phyloP scores from a whole-genome alignment of 2,113 vertebrate genomes.

The Poecilia latipinna region DNA sequence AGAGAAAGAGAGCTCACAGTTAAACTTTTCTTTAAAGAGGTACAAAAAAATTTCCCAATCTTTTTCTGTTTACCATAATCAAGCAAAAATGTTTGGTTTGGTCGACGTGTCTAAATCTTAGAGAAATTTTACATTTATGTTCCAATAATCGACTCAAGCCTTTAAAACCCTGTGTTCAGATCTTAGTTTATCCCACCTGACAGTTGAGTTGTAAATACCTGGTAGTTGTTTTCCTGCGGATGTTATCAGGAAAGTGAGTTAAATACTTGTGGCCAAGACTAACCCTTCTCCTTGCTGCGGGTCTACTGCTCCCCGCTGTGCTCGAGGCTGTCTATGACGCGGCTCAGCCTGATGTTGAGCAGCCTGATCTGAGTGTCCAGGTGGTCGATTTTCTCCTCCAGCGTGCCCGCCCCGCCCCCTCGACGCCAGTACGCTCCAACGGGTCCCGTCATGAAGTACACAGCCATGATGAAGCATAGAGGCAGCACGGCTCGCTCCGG shows the following conservation, averaged over 20 bases:
- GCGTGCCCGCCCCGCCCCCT: constrained; percentile 76
- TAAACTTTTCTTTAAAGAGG: constrained; percentile 16
- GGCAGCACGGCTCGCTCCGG: constrained; percentile 89
- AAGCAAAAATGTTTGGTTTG: constrained; percentile 27
- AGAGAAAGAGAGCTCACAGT: constrained; percentile 16
- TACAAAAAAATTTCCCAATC: constrained; percentile 9
- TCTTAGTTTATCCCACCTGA: constrained; percentile 25
- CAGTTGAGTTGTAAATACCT: constrained; percentile 42
- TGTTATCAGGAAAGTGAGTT: constrained; percentile 37
- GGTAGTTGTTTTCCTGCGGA: constrained; percentile 46
- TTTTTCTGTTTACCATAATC: constrained; percentile 8
- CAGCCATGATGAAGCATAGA: constrained; percentile 90
- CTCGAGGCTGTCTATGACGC: constrained; percentile 92
- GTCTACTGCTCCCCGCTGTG: constrained; percentile 83
- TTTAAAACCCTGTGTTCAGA: constrained; percentile 49
- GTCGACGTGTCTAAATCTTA: constrained; percentile 23
- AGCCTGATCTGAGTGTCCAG: constrained; percentile 93
- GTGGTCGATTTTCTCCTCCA: constrained; percentile 96
- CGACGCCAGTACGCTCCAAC: constrained; percentile 92
- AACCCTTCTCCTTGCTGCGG: constrained; percentile 1
- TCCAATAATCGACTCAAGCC: constrained; percentile 38
- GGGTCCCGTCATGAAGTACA: constrained; percentile 96
- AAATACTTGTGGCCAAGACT: constrained; percentile 12
- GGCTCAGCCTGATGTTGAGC: constrained; percentile 92
- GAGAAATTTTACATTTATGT: constrained; percentile 31